Evolutionary conservation across 2,113 vertebrate genomes (phyloP).

Genomic region (Seriola quinqueradiata): DNA sequence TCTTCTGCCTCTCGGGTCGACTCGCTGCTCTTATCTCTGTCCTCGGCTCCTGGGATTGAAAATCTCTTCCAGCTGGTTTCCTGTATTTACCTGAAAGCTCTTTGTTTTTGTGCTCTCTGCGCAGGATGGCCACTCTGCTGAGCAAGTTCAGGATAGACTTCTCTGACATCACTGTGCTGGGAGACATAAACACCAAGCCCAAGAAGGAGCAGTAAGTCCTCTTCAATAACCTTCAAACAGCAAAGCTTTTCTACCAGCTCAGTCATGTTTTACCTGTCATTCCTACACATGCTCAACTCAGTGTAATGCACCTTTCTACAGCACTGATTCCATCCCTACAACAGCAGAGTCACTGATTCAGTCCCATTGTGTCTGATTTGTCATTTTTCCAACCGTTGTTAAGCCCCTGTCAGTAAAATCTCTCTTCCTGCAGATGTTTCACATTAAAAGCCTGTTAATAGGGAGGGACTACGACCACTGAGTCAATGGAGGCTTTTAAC

Average conservation of each 20-base stretch:
- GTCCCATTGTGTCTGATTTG: no score
- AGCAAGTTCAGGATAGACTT: constrained; percentile 99
- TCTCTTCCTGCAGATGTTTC: no score
- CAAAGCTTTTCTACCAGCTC: background rate
- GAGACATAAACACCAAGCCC: constrained; percentile 98
- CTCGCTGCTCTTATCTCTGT: background rate
- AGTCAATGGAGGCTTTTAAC: no score
- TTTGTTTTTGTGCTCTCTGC: background rate
- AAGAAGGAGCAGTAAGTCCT: constrained; percentile 94
- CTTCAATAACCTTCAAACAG: background rate
- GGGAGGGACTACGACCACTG: no score
- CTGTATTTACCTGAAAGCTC: background rate
- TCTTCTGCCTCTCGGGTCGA: background rate
- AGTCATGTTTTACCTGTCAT: background rate
- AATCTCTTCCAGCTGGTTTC: constrained; percentile 5
- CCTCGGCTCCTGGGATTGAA: background rate
- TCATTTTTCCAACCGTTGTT: no score
- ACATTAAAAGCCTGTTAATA: no score
- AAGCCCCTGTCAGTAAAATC: no score
- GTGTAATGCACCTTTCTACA: no score
- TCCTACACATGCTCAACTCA: background rate
- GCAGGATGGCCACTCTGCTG: constrained; percentile 97
- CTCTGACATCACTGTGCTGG: constrained; percentile 96
- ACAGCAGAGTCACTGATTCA: no score
- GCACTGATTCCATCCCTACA: no score